These are phyloP conservation scores for Brachionichthys hirsutus DNA, from an alignment of 2,113 vertebrate species.

Conservation along the genomic window DNA sequence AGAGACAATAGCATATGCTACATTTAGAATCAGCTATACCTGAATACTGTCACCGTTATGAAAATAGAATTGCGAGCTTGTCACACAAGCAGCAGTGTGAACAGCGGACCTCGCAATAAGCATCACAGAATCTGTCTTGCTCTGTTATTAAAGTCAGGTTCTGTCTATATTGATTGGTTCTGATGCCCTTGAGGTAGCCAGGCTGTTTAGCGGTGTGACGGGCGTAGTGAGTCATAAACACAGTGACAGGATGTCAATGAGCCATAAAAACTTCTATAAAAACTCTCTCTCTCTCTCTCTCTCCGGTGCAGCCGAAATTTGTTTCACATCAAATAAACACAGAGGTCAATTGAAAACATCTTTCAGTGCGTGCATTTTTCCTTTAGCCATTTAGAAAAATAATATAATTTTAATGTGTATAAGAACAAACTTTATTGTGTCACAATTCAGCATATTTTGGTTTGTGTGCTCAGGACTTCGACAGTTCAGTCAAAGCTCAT, in stretches of 20 bases:
- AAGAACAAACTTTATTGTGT: not conserved
- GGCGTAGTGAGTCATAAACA: constrained; percentile 68
- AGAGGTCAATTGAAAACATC: constrained; percentile 41
- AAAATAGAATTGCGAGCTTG: constrained; percentile 38
- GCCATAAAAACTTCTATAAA: constrained; percentile 72
- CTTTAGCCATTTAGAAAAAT: constrained; percentile 30
- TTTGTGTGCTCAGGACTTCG: not conserved
- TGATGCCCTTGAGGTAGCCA: constrained; percentile 67
- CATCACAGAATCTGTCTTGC: constrained; percentile 48
- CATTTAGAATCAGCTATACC: constrained; percentile 11
- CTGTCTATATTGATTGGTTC: constrained; percentile 68
- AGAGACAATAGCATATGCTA: not conserved
- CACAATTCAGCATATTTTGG: too few species aligned
- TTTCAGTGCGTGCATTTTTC: constrained; percentile 35
- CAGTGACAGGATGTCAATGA: constrained; percentile 72
- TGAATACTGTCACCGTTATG: constrained; percentile 34
- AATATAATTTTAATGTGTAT: not conserved
- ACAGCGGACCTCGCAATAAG: constrained; percentile 22
- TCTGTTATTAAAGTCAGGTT: constrained; percentile 63
- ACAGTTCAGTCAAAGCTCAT: not conserved
- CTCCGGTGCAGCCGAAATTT: constrained; percentile 53
- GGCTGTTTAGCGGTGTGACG: constrained; percentile 66
- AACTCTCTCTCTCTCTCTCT: constrained; percentile 60
- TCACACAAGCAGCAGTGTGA: constrained; percentile 27
- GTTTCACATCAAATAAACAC: constrained; percentile 60